These are phyloP conservation scores for Champsocephalus esox DNA, from an alignment of 2,797 vertebrate genomes.

Conservation along the genomic window DNA sequence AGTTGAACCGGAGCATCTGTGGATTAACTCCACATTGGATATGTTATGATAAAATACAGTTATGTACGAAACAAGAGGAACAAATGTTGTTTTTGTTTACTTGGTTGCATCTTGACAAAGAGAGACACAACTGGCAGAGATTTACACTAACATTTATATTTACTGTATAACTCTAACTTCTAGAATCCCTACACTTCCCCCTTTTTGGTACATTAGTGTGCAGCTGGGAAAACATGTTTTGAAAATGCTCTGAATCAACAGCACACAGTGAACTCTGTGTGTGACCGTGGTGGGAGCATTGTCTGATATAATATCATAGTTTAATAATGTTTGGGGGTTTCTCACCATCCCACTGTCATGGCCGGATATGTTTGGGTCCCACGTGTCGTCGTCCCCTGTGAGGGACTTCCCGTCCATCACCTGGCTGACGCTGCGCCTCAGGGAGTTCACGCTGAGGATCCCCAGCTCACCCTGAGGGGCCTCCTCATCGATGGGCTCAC, in stretches of 20 bases:
- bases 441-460: slow-evolving; percentile 75
- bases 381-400: slow-evolving; percentile 82
- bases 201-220: background rate
- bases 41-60: too few relatives aligned
- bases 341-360: slow-evolving; percentile 93
- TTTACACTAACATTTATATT: too few relatives aligned
- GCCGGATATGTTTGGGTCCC: slow-evolving; percentile 90
- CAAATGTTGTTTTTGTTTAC: too few relatives aligned
- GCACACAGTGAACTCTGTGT: background rate
- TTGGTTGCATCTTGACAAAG: too few relatives aligned
- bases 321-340: slow-evolving; percentile 28
- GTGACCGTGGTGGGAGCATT: background rate
- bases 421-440: slow-evolving; percentile 94
- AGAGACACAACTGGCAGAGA: too few relatives aligned
- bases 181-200: background rate
- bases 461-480: slow-evolving; percentile 73
- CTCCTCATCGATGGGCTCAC: slow-evolving; percentile 64
- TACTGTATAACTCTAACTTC: too few relatives aligned
- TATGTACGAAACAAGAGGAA: too few relatives aligned
- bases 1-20: too few relatives aligned
- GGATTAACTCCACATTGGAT: too few relatives aligned
- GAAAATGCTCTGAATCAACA: background rate
- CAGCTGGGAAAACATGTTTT: background rate
- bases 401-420: slow-evolving; percentile 88
- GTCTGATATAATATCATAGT: background rate